phyloP scores from a whole-genome alignment of 2,113 vertebrate genomes.

The Origma solitaria region DNA sequence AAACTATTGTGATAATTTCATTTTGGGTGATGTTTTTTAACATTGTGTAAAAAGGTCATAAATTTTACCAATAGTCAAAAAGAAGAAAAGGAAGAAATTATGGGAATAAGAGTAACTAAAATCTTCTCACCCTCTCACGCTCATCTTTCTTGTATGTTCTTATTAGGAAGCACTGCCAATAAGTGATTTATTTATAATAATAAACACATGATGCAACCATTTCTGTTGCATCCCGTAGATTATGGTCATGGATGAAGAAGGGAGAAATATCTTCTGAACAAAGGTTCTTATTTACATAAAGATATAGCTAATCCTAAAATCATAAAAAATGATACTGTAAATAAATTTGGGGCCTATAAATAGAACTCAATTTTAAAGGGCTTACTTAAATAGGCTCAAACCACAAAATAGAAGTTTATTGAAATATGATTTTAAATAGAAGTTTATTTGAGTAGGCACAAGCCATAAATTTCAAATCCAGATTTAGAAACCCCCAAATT shows the following conservation, averaged over 20 bases:
- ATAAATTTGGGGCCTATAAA: constrained; percentile 51
- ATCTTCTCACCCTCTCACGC: background rate
- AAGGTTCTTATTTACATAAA: constrained; percentile 9
- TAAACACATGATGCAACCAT: background rate
- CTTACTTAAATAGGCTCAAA: constrained; percentile 44
- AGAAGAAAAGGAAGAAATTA: background rate
- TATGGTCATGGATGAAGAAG: constrained; percentile 1
- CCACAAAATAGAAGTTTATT: constrained; percentile 57
- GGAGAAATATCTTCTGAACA: constrained; percentile 11
- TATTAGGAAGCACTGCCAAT: background rate
- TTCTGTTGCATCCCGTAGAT: constrained; percentile 4
- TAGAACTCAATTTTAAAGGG: constrained; percentile 52
- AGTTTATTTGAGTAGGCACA: constrained; percentile 43
- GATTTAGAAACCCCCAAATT: constrained; percentile 47
- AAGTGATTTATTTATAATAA: constrained; percentile 38
- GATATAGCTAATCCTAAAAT: constrained; percentile 26
- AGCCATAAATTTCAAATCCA: constrained; percentile 23
- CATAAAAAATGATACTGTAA: constrained; percentile 31
- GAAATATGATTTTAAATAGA: constrained; percentile 44
- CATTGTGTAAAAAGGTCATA: background rate
- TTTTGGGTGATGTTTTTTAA: background rate
- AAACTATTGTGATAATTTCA: background rate
- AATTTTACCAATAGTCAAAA: background rate
- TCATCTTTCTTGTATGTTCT: background rate
- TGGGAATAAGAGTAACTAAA: background rate